Percentiles rank a stretch among this genome's conserved stretches.
These are phyloP conservation scores for Dastarcus helophoroides DNA, from an alignment of 2,888 invertebrate species.

Conservation along the genomic window DNA sequence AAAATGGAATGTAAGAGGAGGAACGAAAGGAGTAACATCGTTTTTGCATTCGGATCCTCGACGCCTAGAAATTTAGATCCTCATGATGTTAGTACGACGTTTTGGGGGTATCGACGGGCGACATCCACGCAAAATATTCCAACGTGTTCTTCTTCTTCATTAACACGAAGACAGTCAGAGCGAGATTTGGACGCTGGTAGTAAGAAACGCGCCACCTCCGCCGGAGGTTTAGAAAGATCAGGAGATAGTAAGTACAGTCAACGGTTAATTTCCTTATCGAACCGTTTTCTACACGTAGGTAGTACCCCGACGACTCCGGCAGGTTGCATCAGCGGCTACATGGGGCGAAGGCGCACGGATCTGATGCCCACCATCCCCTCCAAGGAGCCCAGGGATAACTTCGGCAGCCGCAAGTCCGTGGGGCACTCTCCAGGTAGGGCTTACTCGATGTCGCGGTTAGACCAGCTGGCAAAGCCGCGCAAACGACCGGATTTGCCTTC, in stretches of 20 bases:
- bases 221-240: constrained; percentile 56
- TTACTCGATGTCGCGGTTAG: constrained; percentile 87
- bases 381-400: constrained; percentile 46
- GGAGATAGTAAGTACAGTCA: constrained; percentile 49
- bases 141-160: constrained; percentile 40
- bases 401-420: constrained; percentile 39
- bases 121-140: constrained; percentile 86
- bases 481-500: constrained; percentile 37
- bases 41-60: constrained; percentile 86
- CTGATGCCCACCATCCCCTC: constrained; percentile 82
- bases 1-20: constrained; percentile 68
- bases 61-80: constrained; percentile 80
- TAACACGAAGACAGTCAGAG: constrained; percentile 77
- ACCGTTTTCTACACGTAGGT: constrained; percentile 23
- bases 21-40: constrained; percentile 61
- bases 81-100: constrained; percentile 64
- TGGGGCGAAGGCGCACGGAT: constrained; percentile 79
- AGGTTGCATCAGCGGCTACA: constrained; percentile 57
- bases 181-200: constrained; percentile 61
- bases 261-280: too few species aligned
- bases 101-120: constrained; percentile 80
- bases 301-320: constrained; percentile 37
- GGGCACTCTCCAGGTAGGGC: constrained; percentile 66
- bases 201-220: constrained; percentile 68
- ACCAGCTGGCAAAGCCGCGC: constrained; percentile 68